Evolutionary conservation across 2,113 vertebrate genomes (phyloP), one percentile per base, ranked within the genome.

Genomic region (Peromyscus maniculatus): DNA sequence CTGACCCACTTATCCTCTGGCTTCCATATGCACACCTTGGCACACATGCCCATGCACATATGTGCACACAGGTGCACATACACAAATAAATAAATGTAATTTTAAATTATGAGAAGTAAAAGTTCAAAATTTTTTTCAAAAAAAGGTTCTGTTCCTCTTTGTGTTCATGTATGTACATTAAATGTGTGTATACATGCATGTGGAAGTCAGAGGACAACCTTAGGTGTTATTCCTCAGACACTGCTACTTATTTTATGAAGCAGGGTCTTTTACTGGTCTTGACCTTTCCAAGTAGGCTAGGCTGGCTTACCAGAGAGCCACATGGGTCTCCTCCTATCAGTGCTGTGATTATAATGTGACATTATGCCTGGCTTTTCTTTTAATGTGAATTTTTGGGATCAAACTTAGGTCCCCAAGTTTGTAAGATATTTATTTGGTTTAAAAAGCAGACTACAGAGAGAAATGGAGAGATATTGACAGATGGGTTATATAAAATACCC

Each of bases 391-490:
- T 46, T 9, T 66, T 43, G 13, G 24, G 6, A 46, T 46, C 62
- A 86, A 86, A 86, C 26, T 66, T 26, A 66, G 62, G 2, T 86
- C 62, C 43, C 66, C 43, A 66, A 86, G 59, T 17, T 86, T 66
- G 39, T 16, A 86, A 46, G 59, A 31, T 43, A 31, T 31, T 89
- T 43, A 31, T 31, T 89, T 43, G 69, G 26, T 69, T 84, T 90
- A 89, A 89, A 82, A 91, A 93, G 4, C 24, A 89, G 91, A 94
- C 10, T 67, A 57, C 66, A 94, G 49, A 87, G 69, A 89, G 79
- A 55, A 55, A 24, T 36, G 10, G n/a, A 24, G 71, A 43, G 72
- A n/a, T 15, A 7, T 24, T 64, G 62, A 94, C 13, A 67, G 36
- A 91, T 57, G 59, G 33, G 4, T 75, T 83, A 94, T 71, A 39